Evolutionary conservation across 2,888 invertebrate species (phyloP).

Genomic region (Anthrax anthrax): DNA sequence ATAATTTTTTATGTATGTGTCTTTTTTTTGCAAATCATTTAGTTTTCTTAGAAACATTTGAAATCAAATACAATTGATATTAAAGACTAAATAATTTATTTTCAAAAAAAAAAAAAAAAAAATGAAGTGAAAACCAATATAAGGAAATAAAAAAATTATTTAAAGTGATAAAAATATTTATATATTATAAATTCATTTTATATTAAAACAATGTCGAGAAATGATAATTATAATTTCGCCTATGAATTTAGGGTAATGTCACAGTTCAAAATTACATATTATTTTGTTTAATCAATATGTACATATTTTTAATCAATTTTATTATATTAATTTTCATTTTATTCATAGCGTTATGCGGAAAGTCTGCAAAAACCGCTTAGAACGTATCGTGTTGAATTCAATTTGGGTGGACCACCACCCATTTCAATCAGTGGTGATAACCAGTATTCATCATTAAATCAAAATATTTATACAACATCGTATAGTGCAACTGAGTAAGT

Average conservation of each 20-base stretch:
- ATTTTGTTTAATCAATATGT: slow-evolving; percentile 2
- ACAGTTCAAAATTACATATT: slow-evolving; percentile 2
- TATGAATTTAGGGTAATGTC: slow-evolving; percentile 50
- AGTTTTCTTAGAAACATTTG: too few relatives aligned
- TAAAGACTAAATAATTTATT: neutral
- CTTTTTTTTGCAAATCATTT: too few relatives aligned
- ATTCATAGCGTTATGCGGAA: slow-evolving; percentile 33
- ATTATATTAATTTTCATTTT: neutral
- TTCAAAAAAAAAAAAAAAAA: neutral
- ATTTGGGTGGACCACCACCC: slow-evolving; percentile 20
- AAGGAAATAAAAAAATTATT: neutral
- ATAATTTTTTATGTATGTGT: too few relatives aligned
- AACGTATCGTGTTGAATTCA: slow-evolving; percentile 34
- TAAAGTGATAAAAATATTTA: neutral
- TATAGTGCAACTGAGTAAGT: slow-evolving; percentile 35
- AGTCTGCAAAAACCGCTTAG: slow-evolving; percentile 34
- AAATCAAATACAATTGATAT: too few relatives aligned
- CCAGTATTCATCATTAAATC: slow-evolving; percentile 22
- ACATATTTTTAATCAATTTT: slow-evolving; percentile 2
- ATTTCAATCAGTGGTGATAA: slow-evolving; percentile 24
- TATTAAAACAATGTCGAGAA: neutral
- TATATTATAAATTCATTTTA: neutral
- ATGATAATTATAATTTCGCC: slow-evolving; percentile 48
- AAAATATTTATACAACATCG: slow-evolving; percentile 30
- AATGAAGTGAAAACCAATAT: neutral